Evolutionary conservation across 2,113 vertebrate genomes (phyloP).

Genomic region (Regulus satrapa): DNA sequence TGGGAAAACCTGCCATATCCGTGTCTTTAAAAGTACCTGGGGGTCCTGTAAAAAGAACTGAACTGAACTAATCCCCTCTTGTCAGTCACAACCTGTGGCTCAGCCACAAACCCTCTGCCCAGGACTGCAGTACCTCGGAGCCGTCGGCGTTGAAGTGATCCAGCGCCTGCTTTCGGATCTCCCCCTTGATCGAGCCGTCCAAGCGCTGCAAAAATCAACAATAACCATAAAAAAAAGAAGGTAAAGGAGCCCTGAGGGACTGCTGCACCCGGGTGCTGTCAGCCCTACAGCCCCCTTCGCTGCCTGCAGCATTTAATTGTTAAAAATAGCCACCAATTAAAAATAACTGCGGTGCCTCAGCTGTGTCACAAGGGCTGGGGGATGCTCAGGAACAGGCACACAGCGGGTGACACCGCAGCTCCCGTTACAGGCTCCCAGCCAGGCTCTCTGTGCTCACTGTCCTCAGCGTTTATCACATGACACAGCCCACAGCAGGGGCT

Average conservation of each 20-base stretch:
- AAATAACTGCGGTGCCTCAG: slow-evolving; percentile 75
- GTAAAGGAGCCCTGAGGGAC: neutral
- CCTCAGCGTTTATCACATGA: neutral
- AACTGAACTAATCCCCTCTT: neutral
- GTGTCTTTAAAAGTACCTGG: neutral
- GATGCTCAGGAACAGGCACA: slow-evolving; percentile 27
- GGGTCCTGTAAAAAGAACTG: neutral
- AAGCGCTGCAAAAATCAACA: slow-evolving; percentile 81
- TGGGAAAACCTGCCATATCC: neutral
- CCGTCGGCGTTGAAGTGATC: slow-evolving; percentile 99
- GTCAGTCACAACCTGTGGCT: neutral
- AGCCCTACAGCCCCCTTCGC: neutral
- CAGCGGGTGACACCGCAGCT: slow-evolving; percentile 18
- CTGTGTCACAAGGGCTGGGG: neutral
- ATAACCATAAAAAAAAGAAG: neutral
- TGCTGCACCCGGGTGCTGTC: neutral
- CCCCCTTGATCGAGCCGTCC: slow-evolving; percentile 97
- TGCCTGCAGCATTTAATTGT: slow-evolving; percentile 19
- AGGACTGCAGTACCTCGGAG: slow-evolving; percentile 84
- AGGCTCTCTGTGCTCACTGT: neutral
- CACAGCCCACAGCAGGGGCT: neutral
- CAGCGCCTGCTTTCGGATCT: slow-evolving; percentile 96
- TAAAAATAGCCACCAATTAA: slow-evolving; percentile 78
- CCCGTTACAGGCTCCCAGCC: slow-evolving; percentile 62
- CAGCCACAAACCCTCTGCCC: neutral